Conservation (phyloP, 2,888 invertebrate genomes). For the Heliconius aoede region DNA sequence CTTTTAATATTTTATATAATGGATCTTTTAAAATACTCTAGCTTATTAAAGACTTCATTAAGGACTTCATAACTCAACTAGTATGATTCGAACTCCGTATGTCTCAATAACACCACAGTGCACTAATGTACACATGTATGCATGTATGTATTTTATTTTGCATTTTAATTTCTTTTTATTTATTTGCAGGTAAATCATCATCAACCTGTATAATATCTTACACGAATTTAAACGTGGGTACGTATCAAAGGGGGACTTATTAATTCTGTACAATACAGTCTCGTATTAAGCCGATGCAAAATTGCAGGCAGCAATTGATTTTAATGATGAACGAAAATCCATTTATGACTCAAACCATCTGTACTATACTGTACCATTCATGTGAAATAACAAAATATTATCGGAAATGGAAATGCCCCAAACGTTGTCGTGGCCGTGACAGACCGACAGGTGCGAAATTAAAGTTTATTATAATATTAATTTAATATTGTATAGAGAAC, state of each 20-base stretch:
- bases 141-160: neutral
- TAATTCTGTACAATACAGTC: slow-evolving; percentile 17
- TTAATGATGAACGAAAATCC: slow-evolving; percentile 39
- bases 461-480: slow-evolving; percentile 66
- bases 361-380: slow-evolving; percentile 14
- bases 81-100: no score
- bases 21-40: no score
- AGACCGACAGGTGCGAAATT: slow-evolving; percentile 72
- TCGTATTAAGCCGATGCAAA: slow-evolving; percentile 20
- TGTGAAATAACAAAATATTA: slow-evolving; percentile 52
- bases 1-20: no score
- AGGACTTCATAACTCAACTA: no score
- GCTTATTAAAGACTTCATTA: no score
- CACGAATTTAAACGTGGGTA: slow-evolving; percentile 6
- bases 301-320: slow-evolving; percentile 35
- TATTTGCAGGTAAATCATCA: slow-evolving; percentile 19
- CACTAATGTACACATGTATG: neutral
- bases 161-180: neutral
- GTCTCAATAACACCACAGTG: neutral
- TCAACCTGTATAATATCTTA: slow-evolving; percentile 4
- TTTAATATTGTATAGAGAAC: slow-evolving; percentile 56
- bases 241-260: slow-evolving; percentile 12
- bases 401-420: slow-evolving; percentile 64
- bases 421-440: slow-evolving; percentile 55
- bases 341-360: slow-evolving; percentile 40